Percentiles rank a stretch among this genome's conserved stretches.
Conservation (phyloP, 2,888 invertebrate genomes). For the Caenorhabditis zanzibari region DNA sequence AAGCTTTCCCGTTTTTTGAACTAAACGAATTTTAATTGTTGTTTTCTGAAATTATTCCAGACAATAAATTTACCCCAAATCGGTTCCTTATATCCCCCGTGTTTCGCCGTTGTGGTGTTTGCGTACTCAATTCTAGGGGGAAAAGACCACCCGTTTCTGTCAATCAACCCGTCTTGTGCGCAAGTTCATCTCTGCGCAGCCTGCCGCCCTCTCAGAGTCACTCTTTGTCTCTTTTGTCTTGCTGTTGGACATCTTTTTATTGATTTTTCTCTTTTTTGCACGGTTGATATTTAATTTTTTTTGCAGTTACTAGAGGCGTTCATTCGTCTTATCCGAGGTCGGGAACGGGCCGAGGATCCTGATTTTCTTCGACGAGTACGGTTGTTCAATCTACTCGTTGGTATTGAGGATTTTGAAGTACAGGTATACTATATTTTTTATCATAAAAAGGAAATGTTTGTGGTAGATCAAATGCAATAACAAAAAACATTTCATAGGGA, state of each 20-base stretch:
- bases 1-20: slow-evolving; percentile 38
- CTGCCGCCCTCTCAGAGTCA: slow-evolving; percentile 8
- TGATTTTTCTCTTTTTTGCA: slow-evolving; percentile 3
- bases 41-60: neutral
- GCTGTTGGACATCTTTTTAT: slow-evolving; percentile 7
- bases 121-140: slow-evolving; percentile 36
- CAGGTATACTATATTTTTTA: neutral
- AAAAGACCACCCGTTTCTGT: slow-evolving; percentile 27
- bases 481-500: neutral
- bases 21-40: slow-evolving; percentile 10
- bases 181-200: slow-evolving; percentile 48
- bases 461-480: neutral
- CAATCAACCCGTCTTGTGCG: slow-evolving; percentile 44
- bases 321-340: neutral
- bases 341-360: neutral
- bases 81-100: slow-evolving; percentile 15
- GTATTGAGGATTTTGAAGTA: neutral
- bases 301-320: neutral
- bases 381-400: neutral
- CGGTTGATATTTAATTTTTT: neutral
- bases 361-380: neutral
- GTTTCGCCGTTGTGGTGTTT: slow-evolving; percentile 45
- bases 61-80: slow-evolving; percentile 25
- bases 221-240: slow-evolving; percentile 31
- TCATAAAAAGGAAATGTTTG: too few species aligned